Evolutionary conservation across 2,113 vertebrate genomes (phyloP).

Genomic region (Hyperopisus bebe): DNA sequence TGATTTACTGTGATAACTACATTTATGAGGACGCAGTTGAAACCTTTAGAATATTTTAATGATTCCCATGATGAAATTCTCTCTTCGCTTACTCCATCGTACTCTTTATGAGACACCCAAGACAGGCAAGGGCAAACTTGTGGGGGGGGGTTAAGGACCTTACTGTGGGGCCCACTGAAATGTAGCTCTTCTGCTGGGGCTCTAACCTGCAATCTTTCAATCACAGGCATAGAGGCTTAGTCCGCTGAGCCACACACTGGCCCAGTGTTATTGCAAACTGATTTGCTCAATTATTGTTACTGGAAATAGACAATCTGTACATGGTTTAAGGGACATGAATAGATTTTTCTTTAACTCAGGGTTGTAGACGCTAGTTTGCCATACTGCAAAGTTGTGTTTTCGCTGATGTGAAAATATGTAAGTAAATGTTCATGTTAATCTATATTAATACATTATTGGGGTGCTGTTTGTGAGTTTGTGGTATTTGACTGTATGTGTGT

Average conservation of each 20-base stretch:
- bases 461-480: neutral
- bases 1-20: neutral
- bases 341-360: neutral
- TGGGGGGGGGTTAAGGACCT: neutral
- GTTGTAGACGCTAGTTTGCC: neutral
- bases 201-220: no score
- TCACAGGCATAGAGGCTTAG: neutral
- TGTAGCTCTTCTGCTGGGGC: neutral
- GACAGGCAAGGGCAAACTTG: neutral
- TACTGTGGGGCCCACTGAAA: neutral
- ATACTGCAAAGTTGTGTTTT: neutral
- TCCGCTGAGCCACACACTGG: neutral
- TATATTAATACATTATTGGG: neutral
- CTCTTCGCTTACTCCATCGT: neutral
- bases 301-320: neutral
- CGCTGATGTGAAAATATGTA: neutral
- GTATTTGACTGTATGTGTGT: neutral
- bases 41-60: neutral
- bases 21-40: neutral
- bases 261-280: neutral
- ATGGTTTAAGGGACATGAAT: neutral
- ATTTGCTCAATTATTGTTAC: neutral
- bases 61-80: neutral
- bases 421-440: neutral
- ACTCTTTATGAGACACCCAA: neutral